These are phyloP conservation scores for Mus pahari DNA, from an alignment of 2,113 vertebrate genomes.

Conservation along the genomic window DNA sequence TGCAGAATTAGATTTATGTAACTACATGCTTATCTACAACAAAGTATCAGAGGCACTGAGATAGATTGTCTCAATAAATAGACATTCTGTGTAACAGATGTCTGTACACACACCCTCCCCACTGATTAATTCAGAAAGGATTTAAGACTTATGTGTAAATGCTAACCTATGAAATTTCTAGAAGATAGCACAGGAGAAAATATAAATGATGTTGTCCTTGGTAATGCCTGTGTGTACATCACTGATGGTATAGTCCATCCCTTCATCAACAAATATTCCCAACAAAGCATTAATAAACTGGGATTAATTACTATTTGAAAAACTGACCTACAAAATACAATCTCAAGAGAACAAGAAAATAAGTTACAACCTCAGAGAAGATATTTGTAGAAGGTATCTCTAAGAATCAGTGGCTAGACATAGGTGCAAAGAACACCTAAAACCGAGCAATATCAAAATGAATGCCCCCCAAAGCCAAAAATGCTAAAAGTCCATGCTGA, in stretches of 20 bases:
- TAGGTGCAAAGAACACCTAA: background rate
- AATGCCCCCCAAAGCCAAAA: background rate
- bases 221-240: background rate
- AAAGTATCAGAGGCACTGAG: background rate
- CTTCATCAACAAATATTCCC: background rate
- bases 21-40: background rate
- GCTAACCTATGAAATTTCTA: background rate
- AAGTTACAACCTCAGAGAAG: background rate
- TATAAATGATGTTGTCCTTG: background rate
- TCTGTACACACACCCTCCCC: background rate
- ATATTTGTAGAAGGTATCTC: background rate
- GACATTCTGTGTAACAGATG: background rate
- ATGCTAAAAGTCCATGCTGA: background rate
- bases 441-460: background rate
- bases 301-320: background rate
- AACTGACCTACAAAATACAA: background rate
- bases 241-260: background rate
- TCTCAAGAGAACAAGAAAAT: background rate
- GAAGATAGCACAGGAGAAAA: background rate
- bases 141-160: background rate
- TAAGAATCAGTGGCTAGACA: background rate
- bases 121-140: background rate
- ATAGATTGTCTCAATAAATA: background rate
- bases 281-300: background rate
- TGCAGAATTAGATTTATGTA: background rate